Percentiles rank a stretch among this genome's conserved stretches.
Conservation (phyloP, 2,113 vertebrate genomes). For the Jacana jacana region DNA sequence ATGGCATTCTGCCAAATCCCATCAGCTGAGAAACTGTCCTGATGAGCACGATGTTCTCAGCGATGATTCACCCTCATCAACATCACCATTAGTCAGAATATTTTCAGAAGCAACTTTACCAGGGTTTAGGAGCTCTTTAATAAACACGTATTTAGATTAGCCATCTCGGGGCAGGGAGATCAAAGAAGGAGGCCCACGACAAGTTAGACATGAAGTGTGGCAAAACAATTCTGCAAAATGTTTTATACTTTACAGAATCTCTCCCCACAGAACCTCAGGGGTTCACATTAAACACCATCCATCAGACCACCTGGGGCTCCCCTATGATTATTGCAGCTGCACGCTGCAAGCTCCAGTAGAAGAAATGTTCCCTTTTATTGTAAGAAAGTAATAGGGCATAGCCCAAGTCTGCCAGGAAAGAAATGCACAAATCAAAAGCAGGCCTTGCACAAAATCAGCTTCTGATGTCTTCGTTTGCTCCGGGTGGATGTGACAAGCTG, state of each 20-base stretch:
- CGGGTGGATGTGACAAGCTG: neutral
- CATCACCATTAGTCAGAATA: constrained; percentile 13
- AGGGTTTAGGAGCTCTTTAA: neutral
- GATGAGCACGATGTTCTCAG: neutral
- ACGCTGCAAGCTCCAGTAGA: constrained; percentile 20
- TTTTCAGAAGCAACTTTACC: constrained; percentile 31
- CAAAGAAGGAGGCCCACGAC: neutral
- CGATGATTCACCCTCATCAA: constrained; percentile 15
- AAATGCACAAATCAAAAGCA: constrained; percentile 68
- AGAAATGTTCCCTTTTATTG: constrained; percentile 43
- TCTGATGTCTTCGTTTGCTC: constrained; percentile 57
- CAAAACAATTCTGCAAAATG: constrained; percentile 32
- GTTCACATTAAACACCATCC: constrained; percentile 45
- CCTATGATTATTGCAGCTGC: constrained; percentile 58
- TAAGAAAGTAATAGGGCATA: constrained; percentile 63
- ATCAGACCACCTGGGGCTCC: constrained; percentile 60
- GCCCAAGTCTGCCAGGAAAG: constrained; percentile 33
- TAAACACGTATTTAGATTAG: constrained; percentile 18
- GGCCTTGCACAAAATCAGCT: constrained; percentile 46
- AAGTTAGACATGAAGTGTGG: constrained; percentile 8
- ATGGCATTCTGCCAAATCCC: constrained; percentile 17
- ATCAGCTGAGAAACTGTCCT: constrained; percentile 32
- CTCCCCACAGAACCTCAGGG: constrained; percentile 32
- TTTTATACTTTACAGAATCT: constrained; percentile 50
- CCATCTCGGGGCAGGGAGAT: neutral